phyloP scores from a whole-genome alignment of 1,140 invertebrate genomes.

The Bemisia tabaci region DNA sequence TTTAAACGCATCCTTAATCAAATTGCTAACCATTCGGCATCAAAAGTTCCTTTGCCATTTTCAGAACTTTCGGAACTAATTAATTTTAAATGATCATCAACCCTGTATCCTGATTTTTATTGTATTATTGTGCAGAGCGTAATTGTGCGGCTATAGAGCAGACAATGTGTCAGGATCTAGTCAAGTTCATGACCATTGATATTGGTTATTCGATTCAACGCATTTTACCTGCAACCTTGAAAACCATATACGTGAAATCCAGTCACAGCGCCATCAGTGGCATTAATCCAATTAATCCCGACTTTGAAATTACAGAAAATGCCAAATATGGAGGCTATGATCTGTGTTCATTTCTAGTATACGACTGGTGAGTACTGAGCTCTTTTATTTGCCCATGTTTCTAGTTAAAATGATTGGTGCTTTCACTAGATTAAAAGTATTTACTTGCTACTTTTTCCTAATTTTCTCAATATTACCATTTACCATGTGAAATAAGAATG shows the following conservation, averaged over 20 bases:
- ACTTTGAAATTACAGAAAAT: conserved; percentile 43
- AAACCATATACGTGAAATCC: conserved; percentile 49
- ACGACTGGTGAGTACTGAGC: conserved; percentile 75
- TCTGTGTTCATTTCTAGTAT: conserved; percentile 68
- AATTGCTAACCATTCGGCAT: too few species aligned
- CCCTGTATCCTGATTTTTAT: too few species aligned
- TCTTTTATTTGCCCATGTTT: too few species aligned
- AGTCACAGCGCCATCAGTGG: conserved; percentile 29
- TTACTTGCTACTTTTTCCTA: background rate
- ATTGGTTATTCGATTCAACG: conserved; percentile 71
- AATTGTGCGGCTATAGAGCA: conserved; percentile 34
- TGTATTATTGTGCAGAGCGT: too few species aligned
- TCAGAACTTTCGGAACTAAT: too few species aligned
- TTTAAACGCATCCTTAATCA: too few species aligned
- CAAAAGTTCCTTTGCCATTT: too few species aligned
- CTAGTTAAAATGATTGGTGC: conserved; percentile 21
- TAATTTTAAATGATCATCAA: too few species aligned
- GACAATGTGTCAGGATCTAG: conserved; percentile 49
- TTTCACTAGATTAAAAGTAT: conserved; percentile 2
- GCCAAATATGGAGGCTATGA: conserved; percentile 67
- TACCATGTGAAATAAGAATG: too few species aligned
- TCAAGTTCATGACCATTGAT: conserved; percentile 60
- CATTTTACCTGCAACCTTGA: conserved; percentile 72
- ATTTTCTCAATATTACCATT: too few species aligned
- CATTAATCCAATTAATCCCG: conserved; percentile 54